These are phyloP conservation scores for Carassius auratus DNA, from an alignment of 2,113 vertebrate genomes.

Conservation along the genomic window DNA sequence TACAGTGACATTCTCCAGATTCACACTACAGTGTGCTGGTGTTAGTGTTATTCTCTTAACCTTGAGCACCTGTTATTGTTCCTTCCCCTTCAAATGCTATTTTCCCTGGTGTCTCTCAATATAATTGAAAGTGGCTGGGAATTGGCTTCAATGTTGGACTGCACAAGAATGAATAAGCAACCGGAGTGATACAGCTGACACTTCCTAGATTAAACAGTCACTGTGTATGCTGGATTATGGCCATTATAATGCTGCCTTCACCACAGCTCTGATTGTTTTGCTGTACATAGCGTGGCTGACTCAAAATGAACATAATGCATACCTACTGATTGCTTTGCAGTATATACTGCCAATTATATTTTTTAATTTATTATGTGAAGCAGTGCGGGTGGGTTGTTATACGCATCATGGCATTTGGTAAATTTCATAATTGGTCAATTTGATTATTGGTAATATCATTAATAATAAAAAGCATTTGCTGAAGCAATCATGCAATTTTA, in stretches of 20 bases:
- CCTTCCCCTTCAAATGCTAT: slow-evolving; percentile 48
- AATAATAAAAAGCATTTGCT: too few species aligned
- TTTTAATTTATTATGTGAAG: not conserved
- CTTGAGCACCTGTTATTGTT: slow-evolving; percentile 54
- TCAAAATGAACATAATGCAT: not conserved
- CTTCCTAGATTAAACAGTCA: slow-evolving; percentile 42
- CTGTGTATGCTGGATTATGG: slow-evolving; percentile 32
- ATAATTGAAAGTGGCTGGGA: slow-evolving; percentile 51
- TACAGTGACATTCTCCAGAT: slow-evolving; percentile 47
- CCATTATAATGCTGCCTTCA: slow-evolving; percentile 37
- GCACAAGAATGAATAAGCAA: slow-evolving; percentile 48
- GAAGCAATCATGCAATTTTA: too few species aligned
- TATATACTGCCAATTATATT: not conserved
- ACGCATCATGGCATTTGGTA: not conserved
- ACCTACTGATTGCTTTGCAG: not conserved
- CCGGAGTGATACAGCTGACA: slow-evolving; percentile 41
- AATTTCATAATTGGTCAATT: not conserved
- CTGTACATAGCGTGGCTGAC: slow-evolving; percentile 20
- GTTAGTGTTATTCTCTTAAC: slow-evolving; percentile 59
- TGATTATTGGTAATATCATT: too few species aligned
- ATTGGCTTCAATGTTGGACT: slow-evolving; percentile 51
- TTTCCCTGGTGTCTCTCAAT: slow-evolving; percentile 52
- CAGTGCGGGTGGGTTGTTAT: not conserved
- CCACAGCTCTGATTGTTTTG: slow-evolving; percentile 26
- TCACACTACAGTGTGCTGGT: slow-evolving; percentile 37